Evolutionary conservation across 2,797 vertebrate genomes (phyloP).

Genomic region (Anableps anableps): DNA sequence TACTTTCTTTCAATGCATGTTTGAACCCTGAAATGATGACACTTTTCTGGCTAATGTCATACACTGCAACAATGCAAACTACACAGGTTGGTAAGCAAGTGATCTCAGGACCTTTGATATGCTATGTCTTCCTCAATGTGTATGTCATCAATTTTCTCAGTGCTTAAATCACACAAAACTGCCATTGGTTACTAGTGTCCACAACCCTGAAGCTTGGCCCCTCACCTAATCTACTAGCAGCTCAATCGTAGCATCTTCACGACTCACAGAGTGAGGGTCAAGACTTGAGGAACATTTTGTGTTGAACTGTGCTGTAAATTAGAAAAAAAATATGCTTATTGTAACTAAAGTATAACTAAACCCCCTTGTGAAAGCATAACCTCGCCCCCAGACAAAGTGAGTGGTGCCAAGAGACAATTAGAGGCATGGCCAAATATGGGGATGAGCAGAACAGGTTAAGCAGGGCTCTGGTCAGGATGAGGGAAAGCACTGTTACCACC

Average conservation of each 20-base stretch:
- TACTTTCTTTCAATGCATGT: not conserved
- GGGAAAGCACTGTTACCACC: not conserved
- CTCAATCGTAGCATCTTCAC: not conserved
- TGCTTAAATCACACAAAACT: not conserved
- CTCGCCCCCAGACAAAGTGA: not conserved
- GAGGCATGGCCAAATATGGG: too few relatives aligned
- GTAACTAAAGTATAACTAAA: not conserved
- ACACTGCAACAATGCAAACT: not conserved
- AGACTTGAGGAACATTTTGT: not conserved
- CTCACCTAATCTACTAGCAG: not conserved
- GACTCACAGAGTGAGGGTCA: not conserved
- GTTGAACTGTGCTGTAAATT: not conserved
- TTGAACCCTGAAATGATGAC: not conserved
- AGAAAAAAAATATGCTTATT: not conserved
- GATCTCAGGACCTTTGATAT: not conserved
- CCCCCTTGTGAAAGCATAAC: not conserved
- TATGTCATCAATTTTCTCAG: not conserved
- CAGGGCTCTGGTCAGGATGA: too few relatives aligned
- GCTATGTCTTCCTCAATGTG: not conserved
- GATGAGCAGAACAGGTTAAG: too few relatives aligned
- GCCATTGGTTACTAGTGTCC: not conserved
- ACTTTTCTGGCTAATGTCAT: not conserved
- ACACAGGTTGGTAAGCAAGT: not conserved
- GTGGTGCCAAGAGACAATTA: not conserved
- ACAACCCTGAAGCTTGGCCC: not conserved